phyloP scores from a whole-genome alignment of 2,113 vertebrate genomes.

The Nanorana parkeri region DNA sequence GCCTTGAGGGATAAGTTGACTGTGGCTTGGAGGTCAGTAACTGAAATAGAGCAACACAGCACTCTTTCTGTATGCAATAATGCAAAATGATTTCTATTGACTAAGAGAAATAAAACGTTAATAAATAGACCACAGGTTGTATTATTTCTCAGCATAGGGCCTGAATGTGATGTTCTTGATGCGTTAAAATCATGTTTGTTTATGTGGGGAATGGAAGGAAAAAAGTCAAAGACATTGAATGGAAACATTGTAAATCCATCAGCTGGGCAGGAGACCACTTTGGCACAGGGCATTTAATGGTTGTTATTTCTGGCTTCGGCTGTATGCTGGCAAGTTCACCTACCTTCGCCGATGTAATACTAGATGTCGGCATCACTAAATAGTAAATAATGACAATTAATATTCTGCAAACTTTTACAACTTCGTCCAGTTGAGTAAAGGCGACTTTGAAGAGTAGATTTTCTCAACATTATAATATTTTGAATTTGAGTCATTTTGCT shows the following conservation, averaged over 20 bases:
- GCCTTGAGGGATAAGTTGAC: constrained; percentile 1
- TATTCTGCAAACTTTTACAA: constrained; percentile 16
- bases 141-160: constrained; percentile 50
- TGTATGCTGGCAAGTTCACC: constrained; percentile 38
- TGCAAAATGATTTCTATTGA: constrained; percentile 27
- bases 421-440: constrained; percentile 12
- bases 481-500: constrained; percentile 5
- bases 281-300: constrained; percentile 26
- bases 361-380: constrained; percentile 55
- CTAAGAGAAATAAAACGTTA: constrained; percentile 28
- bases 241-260: constrained; percentile 42
- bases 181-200: constrained; percentile 50
- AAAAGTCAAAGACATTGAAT: constrained; percentile 47
- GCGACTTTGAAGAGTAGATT: not conserved
- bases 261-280: constrained; percentile 38
- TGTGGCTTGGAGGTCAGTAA: constrained; percentile 32
- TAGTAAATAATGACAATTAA: constrained; percentile 44
- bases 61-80: constrained; percentile 25
- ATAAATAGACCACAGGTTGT: constrained; percentile 39
- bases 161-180: constrained; percentile 48
- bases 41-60: constrained; percentile 39
- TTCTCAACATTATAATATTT: constrained; percentile 24
- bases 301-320: constrained; percentile 46
- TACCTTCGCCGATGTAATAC: constrained; percentile 33
- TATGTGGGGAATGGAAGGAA: constrained; percentile 26